Conservation (phyloP, 2,113 vertebrate species). For the Holacanthus passer region DNA sequence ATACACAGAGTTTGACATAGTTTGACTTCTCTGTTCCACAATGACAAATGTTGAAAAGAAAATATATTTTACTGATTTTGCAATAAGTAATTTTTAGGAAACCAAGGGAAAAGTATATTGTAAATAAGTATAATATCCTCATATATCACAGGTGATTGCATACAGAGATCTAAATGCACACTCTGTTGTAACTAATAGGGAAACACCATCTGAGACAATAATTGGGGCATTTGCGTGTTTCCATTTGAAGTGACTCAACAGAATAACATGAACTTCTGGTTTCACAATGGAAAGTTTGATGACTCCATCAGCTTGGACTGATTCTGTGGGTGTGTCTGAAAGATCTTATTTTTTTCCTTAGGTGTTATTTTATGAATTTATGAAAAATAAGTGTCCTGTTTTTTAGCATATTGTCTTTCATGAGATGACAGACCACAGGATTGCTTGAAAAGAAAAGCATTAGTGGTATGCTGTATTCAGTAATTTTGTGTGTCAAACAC, state of each 20-base stretch:
- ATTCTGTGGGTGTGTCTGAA: constrained; percentile 55
- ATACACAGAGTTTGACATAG: neutral
- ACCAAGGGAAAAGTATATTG: no score
- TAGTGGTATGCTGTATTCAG: neutral
- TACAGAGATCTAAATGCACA: neutral
- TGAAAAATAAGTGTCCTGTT: neutral
- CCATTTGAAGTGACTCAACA: constrained; percentile 50
- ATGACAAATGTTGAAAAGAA: no score
- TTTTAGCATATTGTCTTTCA: neutral
- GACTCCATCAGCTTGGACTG: neutral
- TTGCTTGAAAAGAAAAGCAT: neutral
- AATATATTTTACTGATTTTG: no score
- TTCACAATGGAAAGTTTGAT: constrained; percentile 53
- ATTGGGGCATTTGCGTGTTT: neutral
- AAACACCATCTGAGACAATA: neutral
- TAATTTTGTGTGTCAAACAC: neutral
- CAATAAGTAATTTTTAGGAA: no score
- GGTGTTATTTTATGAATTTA: neutral
- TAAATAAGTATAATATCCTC: neutral
- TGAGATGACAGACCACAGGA: neutral
- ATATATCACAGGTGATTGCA: neutral
- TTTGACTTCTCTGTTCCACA: neutral
- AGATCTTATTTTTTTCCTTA: neutral
- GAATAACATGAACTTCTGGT: constrained; percentile 54
- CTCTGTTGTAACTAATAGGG: neutral